Base-by-base conservation (phyloP, 1,140 invertebrate genomes). In the Procambarus virginalis region DNA sequence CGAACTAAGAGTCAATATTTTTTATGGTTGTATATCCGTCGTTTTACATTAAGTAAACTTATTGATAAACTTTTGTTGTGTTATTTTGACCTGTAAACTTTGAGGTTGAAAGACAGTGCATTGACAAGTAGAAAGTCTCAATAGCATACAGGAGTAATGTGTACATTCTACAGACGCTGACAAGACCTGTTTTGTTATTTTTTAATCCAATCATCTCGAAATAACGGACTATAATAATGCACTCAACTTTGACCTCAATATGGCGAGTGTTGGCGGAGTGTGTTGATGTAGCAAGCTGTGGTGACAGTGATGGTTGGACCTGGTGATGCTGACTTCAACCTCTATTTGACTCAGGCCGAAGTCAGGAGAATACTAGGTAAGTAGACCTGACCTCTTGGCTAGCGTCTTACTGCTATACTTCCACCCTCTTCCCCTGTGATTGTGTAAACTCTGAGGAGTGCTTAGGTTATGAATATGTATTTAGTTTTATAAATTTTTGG, bases 351-450 rank as follows among this genome's bases (percentile, higher is more conserved):
- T 22, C 86, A 89, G 48, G 80, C 68, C 45, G 86, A 89, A 58
- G 86, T 89, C 79, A 83, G 58, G 51, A 73, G 86, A 82, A 89
- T 89, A 22, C 60, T 89, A 82, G 86, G 86, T 89, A 76, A 68
- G 86, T 80, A 45, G 17, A 17, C 60, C 1, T 6, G 60, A 64
- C 10, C 60, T 64, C 17, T 10, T 64, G 14, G 3, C 10, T 55
- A 55, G 5, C 10, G 51, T 34, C 34, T 34, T 34, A 34, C 0
- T 34, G 34, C 1, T 34, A 34, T 34, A 34, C 34, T 34, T 34
- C 0, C 34, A n/a, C n/a, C n/a, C n/a, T n/a, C n/a, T n/a, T 34
- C 34, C 1, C 34, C 34, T 34, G 34, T 34, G 34, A 34, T 34
- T 34, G 34, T 34, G 34, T 34, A 34, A 34, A 34, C 34, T 34